These are phyloP conservation scores for Sebastiscus albofasciatus DNA, from an alignment of 2,797 vertebrate species.

Conservation along the genomic window DNA sequence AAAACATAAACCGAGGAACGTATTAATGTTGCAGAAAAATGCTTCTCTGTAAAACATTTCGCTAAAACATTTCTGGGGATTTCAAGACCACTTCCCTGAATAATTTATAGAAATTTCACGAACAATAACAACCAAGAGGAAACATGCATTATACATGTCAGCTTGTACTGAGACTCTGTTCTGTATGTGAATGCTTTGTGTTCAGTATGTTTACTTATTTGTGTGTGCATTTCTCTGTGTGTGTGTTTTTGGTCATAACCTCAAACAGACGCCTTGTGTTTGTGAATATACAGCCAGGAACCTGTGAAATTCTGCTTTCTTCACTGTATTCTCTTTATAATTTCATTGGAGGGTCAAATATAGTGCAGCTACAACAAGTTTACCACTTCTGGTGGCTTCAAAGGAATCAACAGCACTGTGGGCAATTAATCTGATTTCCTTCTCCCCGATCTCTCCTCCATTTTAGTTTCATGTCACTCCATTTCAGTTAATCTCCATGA, in stretches of 20 bases:
- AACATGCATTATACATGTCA: conserved; percentile 76
- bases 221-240: conserved; percentile 2
- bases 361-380: conserved; percentile 52
- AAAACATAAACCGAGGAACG: conserved; percentile 52
- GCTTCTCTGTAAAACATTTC: conserved; percentile 69
- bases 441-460: conserved; percentile 47
- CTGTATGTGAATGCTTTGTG: conserved; percentile 30
- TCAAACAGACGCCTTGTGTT: neutral
- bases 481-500: conserved; percentile 62
- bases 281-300: conserved; percentile 11
- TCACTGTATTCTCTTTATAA: neutral
- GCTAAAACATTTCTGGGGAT: conserved; percentile 76
- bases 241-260: conserved; percentile 32
- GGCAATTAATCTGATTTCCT: conserved; percentile 72
- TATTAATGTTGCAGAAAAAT: conserved; percentile 72
- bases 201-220: conserved; percentile 41
- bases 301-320: neutral
- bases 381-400: conserved; percentile 47
- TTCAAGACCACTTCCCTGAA: conserved; percentile 72
- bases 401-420: conserved; percentile 43
- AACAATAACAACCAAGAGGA: conserved; percentile 77
- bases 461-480: conserved; percentile 71
- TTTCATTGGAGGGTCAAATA: conserved; percentile 8
- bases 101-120: conserved; percentile 80
- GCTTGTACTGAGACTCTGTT: conserved; percentile 60